Conservation (phyloP, 2,797 vertebrate genomes). For the Cryptoblepharus egeriae region DNA sequence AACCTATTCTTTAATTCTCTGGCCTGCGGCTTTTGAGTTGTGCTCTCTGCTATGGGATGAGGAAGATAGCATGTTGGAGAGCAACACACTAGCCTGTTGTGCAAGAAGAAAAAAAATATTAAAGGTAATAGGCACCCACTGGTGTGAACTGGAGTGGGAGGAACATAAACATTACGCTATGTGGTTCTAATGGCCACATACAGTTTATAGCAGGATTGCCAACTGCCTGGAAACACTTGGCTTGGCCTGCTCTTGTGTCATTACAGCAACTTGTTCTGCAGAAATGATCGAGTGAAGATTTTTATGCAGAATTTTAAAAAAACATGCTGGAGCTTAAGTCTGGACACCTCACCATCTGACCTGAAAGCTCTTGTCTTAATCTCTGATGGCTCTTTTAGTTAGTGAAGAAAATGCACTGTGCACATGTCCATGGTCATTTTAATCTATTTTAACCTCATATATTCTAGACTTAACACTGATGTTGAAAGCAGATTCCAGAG, state of each 20-base stretch:
- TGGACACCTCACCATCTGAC: too few relatives aligned
- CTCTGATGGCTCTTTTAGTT: too few relatives aligned
- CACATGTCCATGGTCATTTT: background rate
- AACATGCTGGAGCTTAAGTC: background rate
- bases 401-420: background rate
- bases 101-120: background rate
- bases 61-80: constrained; percentile 28
- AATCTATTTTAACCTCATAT: background rate
- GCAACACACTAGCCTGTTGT: background rate
- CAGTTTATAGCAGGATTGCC: background rate
- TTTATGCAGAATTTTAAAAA: background rate
- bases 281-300: background rate
- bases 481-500: background rate
- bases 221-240: background rate
- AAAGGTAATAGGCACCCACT: background rate
- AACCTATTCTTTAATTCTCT: background rate
- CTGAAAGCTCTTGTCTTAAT: background rate
- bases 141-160: background rate
- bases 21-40: constrained; percentile 8
- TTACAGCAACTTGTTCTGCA: background rate
- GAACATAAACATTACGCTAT: background rate
- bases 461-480: background rate
- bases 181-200: background rate
- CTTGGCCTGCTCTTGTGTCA: background rate
- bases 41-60: constrained; percentile 39